Percentiles rank a stretch among this genome's conserved stretches.
phyloP scores from a whole-genome alignment of 2,113 vertebrate species.

The Oreochromis aureus region DNA sequence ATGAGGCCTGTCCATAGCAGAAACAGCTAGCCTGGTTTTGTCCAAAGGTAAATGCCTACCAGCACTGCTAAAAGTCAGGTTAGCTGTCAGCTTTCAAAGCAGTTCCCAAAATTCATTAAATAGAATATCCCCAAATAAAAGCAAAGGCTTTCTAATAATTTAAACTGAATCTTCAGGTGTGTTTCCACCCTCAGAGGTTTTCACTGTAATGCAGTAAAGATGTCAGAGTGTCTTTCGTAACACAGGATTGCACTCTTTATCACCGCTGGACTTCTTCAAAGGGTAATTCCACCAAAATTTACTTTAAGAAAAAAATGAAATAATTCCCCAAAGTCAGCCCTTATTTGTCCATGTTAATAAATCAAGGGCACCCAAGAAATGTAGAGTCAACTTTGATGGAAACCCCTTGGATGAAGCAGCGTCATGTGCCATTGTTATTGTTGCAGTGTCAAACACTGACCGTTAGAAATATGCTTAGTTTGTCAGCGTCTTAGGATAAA shows the following conservation, averaged over 20 bases:
- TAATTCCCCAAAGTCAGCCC: neutral
- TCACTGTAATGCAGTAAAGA: conserved; percentile 62
- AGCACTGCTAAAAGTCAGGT: neutral
- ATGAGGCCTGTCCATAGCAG: neutral
- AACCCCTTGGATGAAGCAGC: conserved; percentile 24
- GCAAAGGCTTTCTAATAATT: neutral
- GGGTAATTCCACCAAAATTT: conserved; percentile 22
- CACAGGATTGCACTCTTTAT: conserved; percentile 36
- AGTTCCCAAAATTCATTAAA: neutral
- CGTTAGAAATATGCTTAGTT: conserved; percentile 18
- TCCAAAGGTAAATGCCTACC: neutral
- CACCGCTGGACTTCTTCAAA: conserved; percentile 12
- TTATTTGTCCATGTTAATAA: neutral
- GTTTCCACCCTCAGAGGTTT: conserved; percentile 28
- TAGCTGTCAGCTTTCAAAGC: neutral
- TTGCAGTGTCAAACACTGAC: conserved; percentile 48
- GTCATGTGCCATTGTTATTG: conserved; percentile 46
- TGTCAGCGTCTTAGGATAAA: conserved; percentile 3
- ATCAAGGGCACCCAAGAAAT: neutral
- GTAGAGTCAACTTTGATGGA: conserved; percentile 11
- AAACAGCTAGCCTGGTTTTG: neutral
- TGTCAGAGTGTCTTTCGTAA: conserved; percentile 49
- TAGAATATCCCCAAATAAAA: neutral
- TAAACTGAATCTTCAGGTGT: neutral
- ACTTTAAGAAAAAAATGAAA: neutral